Base-by-base conservation (phyloP, 2,888 invertebrate species). In the Tipula lateralis region DNA sequence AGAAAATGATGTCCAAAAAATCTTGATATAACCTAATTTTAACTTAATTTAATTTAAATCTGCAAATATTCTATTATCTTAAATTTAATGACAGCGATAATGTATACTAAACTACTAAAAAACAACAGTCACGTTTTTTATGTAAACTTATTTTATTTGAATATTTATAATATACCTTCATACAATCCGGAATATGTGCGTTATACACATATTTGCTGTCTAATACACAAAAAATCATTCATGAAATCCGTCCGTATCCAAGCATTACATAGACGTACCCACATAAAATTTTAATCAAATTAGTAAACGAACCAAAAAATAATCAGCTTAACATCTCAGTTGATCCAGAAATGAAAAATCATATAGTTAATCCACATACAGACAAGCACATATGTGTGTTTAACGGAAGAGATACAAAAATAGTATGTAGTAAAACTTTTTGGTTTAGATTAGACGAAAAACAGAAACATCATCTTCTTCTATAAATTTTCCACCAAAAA, bases 221-320 rank as follows among this genome's bases (percentile, higher is more conserved):
- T 36, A 9, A 2, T 9, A 36, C 36, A 32, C 32, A 2, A 32
- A 32, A 32, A 32, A 32, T 36, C 32, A 4, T 32, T 32, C 32
- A 2, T 4, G 12, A 36, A 9, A 36, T 16, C 44, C n/a, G 6
- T 50, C 16, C 16, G 16, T 50, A 50, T 16, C 19, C 16, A 6
- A 12, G 9, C 12, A 2, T 9, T 50, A 50, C 44, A 50, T 5
- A 50, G 44, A 5, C 44, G 44, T 16, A 50, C 16, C 1, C 19
- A 66, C 66, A 66, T 24, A 66, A 24, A 66, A 66, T 66, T 19
- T 66, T 66, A 66, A 66, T 66, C 66, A 66, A 66, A 66, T 66
- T 66, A 66, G 66, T 66, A 66, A 66, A 66, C 66, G 66, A 66
- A 66, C 66, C 66, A 66, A 66, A 66, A 66, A 66, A 24, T 24